Evolutionary conservation across 2,888 invertebrate genomes (phyloP).

Genomic region (Diarsia brunnea): DNA sequence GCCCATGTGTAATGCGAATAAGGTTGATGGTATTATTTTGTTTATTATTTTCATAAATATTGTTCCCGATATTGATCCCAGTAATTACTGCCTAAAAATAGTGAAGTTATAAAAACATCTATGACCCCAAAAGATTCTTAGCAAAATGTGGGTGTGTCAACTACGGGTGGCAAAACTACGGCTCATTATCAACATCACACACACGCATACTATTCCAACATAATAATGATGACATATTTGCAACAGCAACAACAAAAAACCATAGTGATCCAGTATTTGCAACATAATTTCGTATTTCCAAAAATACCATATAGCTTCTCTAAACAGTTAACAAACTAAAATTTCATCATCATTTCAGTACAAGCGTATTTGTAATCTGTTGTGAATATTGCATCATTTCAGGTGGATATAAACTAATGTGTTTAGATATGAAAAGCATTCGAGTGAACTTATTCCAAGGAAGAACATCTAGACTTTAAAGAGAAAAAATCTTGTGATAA

Average conservation of each 20-base stretch:
- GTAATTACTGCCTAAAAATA: too few relatives aligned
- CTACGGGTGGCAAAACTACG: neutral
- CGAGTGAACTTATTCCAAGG: conserved; percentile 30
- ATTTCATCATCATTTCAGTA: conserved; percentile 27
- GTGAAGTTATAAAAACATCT: too few relatives aligned
- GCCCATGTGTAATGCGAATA: too few relatives aligned
- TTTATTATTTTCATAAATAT: too few relatives aligned
- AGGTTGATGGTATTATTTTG: too few relatives aligned
- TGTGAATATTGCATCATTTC: conserved; percentile 29
- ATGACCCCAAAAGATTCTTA: neutral
- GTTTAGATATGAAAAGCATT: conserved; percentile 14
- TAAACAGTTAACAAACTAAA: neutral
- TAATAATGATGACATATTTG: neutral
- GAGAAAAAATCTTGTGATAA: neutral
- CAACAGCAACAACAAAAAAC: neutral
- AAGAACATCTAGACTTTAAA: neutral
- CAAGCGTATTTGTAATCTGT: conserved; percentile 11
- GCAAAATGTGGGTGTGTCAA: neutral
- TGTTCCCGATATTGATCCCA: too few relatives aligned
- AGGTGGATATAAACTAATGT: conserved; percentile 14
- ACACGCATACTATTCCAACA: neutral
- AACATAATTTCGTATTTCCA: neutral
- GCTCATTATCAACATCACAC: neutral
- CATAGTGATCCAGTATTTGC: neutral
- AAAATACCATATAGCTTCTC: neutral